These are phyloP conservation scores for Scaptodrosophila latifasciaeformis DNA, from an alignment of 2,888 invertebrate species.

Conservation along the genomic window DNA sequence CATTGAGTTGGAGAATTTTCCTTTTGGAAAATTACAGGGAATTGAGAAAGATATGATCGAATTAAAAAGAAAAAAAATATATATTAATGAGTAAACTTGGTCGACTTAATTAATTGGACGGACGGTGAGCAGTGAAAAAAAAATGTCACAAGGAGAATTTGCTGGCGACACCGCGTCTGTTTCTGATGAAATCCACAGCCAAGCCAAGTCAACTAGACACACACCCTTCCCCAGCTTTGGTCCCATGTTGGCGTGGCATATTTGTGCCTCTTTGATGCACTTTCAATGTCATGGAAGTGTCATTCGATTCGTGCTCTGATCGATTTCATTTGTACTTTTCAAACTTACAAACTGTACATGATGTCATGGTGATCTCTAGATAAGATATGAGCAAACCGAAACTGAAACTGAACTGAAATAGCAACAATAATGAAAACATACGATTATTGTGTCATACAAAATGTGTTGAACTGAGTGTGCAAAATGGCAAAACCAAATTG, in stretches of 20 bases:
- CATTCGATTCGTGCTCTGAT: slow-evolving; percentile 55
- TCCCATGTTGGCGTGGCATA: no score
- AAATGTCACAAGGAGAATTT: slow-evolving; percentile 9
- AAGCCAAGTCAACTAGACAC: not conserved
- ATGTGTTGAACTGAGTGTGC: slow-evolving; percentile 9
- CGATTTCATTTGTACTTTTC: slow-evolving; percentile 43
- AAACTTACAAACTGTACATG: slow-evolving; percentile 37
- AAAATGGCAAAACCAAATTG: slow-evolving; percentile 15
- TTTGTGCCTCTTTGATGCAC: not conserved
- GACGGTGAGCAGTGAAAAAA: not conserved
- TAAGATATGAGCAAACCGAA: slow-evolving; percentile 15
- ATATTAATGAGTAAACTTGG: no score
- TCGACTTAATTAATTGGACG: not conserved
- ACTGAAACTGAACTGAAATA: not conserved
- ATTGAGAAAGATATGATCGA: not conserved
- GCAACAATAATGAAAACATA: not conserved
- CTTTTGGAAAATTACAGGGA: not conserved
- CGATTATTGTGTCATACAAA: slow-evolving; percentile 1
- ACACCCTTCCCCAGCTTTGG: not conserved
- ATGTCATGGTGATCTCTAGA: slow-evolving; percentile 47
- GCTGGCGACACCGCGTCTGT: slow-evolving; percentile 62
- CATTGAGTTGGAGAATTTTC: not conserved
- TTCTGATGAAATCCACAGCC: slow-evolving; percentile 50
- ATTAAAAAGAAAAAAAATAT: no score
- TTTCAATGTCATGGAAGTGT: slow-evolving; percentile 10